Evolutionary conservation across 2,113 vertebrate species (phyloP), one percentile per base, ranked within the genome.

Genomic region (Helogale parvula): DNA sequence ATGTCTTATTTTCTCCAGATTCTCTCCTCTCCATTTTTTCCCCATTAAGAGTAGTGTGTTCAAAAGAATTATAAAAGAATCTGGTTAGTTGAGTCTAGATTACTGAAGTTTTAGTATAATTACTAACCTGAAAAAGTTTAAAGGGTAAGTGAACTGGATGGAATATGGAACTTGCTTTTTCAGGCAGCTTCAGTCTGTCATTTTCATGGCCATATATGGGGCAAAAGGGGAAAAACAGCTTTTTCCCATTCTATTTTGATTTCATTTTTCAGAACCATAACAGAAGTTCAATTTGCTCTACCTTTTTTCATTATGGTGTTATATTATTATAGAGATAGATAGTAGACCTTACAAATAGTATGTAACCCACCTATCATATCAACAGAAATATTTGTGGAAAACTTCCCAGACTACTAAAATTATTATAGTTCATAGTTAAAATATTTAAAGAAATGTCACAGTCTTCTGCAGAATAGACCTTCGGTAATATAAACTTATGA

Each of bases 221-320:
- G 74, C 85, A 31, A 68, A 93, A 50, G 12, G 13, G 47, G 10
- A 0, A 6, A 23, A 23, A 81, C 27, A 38, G 60, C 4, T 7
- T 95, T 88, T 77, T 47, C 38, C 71, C 72, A 66, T 3, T 41
- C 6, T 35, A 60, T 33, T 0, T 76, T 76, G 15, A 29, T 16
- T 86, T 93, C 76, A 25, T 68, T 95, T 93, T 96, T 71, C 21
- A 84, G 90, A 94, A 57, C 31, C 41, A 7, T 68, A 85, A 74
- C 3, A 76, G 38, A 68, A 52, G 12, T 29, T 90, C 16, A 60
- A 2, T 76, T 72, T 80, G 23, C 6, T 76, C 5, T 41, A 35
- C 25, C 2, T 41, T 17, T 41, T 93, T 74, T 68, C 3, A 68
- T 57, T 79, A 50, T 35, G 9, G 38, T 82, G 10, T 13, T 69